Percentiles rank a stretch among this genome's conserved stretches.
Conservation (phyloP, 2,888 invertebrate species). For the Lasioglossum malachurum region DNA sequence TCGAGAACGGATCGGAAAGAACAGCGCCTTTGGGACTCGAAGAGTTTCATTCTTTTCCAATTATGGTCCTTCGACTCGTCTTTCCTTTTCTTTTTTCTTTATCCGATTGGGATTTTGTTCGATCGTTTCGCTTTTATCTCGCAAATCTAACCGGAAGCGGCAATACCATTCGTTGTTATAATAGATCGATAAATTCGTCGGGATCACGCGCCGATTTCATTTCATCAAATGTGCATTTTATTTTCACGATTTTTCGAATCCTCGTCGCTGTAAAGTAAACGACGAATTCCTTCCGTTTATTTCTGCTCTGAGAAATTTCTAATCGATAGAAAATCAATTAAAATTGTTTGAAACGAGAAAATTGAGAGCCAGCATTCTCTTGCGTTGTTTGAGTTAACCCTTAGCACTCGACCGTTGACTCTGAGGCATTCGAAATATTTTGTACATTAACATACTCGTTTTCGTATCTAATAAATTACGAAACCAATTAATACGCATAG, state of each 20-base stretch:
- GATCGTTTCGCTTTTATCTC: not conserved
- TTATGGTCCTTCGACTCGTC: not conserved
- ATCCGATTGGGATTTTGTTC: constrained; percentile 23
- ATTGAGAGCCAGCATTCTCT: not conserved
- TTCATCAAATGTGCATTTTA: constrained; percentile 21
- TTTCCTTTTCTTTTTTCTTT: not conserved
- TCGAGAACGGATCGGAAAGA: not conserved
- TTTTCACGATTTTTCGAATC: constrained; percentile 27
- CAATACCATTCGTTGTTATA: constrained; percentile 43
- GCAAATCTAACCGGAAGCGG: constrained; percentile 28
- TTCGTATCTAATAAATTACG: too few relatives aligned
- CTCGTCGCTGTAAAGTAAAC: constrained; percentile 39
- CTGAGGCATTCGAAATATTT: too few relatives aligned
- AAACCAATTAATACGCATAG: too few relatives aligned
- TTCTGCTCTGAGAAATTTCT: not conserved
- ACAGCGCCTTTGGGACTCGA: not conserved
- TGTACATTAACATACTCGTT: too few relatives aligned
- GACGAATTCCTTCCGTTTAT: constrained; percentile 19
- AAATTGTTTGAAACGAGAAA: not conserved
- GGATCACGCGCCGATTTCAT: constrained; percentile 21
- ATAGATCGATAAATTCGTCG: constrained; percentile 25
- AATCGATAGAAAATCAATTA: constrained; percentile 1
- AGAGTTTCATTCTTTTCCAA: not conserved
- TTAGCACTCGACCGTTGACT: too few relatives aligned
- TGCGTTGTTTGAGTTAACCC: not conserved